phyloP scores from a whole-genome alignment of 1,140 invertebrate species.

The Berghia stephanieae region DNA sequence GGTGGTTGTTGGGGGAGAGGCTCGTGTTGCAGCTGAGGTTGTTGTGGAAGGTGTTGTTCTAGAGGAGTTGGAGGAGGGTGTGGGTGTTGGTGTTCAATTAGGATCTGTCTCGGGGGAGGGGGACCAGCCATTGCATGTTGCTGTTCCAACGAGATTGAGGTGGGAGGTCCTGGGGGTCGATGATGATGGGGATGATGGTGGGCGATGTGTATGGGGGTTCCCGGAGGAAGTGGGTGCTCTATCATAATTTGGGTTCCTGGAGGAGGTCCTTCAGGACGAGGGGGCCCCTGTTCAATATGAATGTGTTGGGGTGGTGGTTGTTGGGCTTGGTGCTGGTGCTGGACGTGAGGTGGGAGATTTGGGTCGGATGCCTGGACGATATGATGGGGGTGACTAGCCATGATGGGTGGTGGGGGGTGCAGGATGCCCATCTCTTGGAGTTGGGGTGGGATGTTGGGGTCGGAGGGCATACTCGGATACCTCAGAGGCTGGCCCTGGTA shows the following conservation, averaged over 20 bases:
- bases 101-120: slow-evolving; percentile 36
- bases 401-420: background rate
- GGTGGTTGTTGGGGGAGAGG: slow-evolving; percentile 20
- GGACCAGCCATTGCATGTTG: slow-evolving; percentile 30
- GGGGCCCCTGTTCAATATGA: slow-evolving; percentile 15
- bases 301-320: slow-evolving; percentile 16
- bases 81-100: slow-evolving; percentile 22
- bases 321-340: no score
- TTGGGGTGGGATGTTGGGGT: slow-evolving; percentile 19
- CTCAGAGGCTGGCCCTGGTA: slow-evolving; percentile 29
- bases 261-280: background rate
- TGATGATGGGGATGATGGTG: slow-evolving; percentile 15
- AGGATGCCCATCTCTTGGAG: slow-evolving; percentile 1
- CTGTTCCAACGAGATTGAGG: slow-evolving; percentile 29
- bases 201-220: slow-evolving; percentile 20
- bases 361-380: slow-evolving; percentile 22
- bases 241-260: slow-evolving; percentile 22
- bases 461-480: slow-evolving; percentile 27
- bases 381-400: slow-evolving; percentile 6
- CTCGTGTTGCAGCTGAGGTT: slow-evolving; percentile 23
- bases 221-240: slow-evolving; percentile 11
- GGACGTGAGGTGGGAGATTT: slow-evolving; percentile 18
- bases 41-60: slow-evolving; percentile 24
- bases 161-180: slow-evolving; percentile 14
- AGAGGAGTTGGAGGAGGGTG: slow-evolving; percentile 30